These are phyloP conservation scores for Acronicta aceris DNA, from an alignment of 2,888 invertebrate genomes.

Conservation along the genomic window DNA sequence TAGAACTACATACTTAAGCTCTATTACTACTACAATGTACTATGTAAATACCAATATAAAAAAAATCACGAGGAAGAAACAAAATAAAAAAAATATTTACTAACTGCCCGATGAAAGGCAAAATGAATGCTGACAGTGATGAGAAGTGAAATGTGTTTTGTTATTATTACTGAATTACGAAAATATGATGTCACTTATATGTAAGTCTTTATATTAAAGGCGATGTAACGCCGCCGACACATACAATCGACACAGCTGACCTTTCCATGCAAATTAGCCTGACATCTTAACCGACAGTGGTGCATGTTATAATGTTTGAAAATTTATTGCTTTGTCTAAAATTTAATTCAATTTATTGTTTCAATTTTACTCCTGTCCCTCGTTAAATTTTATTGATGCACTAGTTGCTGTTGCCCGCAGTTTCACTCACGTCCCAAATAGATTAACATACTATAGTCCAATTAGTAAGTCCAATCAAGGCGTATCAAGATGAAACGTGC, in stretches of 20 bases:
- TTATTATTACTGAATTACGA: too few species aligned
- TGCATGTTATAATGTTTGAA: too few species aligned
- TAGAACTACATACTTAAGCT: constrained; percentile 2
- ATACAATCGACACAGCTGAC: constrained; percentile 29
- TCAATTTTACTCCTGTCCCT: too few species aligned
- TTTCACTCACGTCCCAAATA: too few species aligned
- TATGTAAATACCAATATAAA: background rate
- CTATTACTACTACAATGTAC: constrained; percentile 16
- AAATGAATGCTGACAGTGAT: background rate
- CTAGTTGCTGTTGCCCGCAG: too few species aligned
- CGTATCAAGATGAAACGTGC: too few species aligned
- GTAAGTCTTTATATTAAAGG: background rate
- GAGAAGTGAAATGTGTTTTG: background rate
- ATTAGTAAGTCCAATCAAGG: too few species aligned
- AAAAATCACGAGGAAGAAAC: background rate
- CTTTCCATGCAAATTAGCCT: constrained; percentile 33
- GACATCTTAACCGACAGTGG: constrained; percentile 1
- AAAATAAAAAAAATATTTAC: constrained; percentile 10
- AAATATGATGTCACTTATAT: too few species aligned
- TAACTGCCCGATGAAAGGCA: constrained; percentile 22
- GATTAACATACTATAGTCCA: too few species aligned
- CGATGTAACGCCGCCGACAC: constrained; percentile 6
- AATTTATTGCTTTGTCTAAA: too few species aligned
- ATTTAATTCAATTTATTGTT: too few species aligned
- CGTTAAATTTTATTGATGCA: too few species aligned